Base-by-base conservation (phyloP, 2,797 vertebrate genomes). In the Sebastes trivittatus region DNA sequence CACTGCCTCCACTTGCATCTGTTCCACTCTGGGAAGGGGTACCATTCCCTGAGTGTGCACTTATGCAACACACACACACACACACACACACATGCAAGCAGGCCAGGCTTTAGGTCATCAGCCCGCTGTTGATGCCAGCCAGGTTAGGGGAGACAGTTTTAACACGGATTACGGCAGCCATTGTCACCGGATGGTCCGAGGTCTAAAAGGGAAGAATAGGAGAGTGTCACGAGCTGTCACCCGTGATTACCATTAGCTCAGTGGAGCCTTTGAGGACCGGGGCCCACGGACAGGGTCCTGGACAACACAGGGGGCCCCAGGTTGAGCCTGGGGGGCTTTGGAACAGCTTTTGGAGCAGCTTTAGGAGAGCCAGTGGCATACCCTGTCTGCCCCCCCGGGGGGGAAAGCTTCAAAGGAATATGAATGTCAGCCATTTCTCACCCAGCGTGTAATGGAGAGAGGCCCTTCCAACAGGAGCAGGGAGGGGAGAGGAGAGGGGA, bases 121-220 rank as follows among this genome's bases (percentile, higher is more conserved):
- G 61, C 93, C 94, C 81, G 11, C 84, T 83, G 92, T 93, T 89
- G 88, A 87, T 91, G 90, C 93, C 87, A 91, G 91, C 87, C 92
- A 92, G 95, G 92, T 95, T 96, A 91, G 90, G 54, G 82, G 90
- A 92, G 92, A 92, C 94, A 91, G 93, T 96, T 97, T 97, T 95
- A 96, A 95, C 95, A 95, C 90, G 96, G 96, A 96, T 97, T 96
- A 96, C 38, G 73, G 83, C 80, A 72, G 85, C 92, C 92, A 94
- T 96, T 97, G 97, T 96, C 84, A 87, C 87, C 88, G 92, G 84
- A 93, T 90, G 91, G 88, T 93, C 92, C 92, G 90, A 92, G 94
- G 94, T 95, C 96, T 96, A 94, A 96, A 96, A 92, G 94, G 91
- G 92, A 95, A 96, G 94, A 96, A 97, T 95, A 90, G 96, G 92